Evolutionary conservation across 2,113 vertebrate species (phyloP).

Genomic region (Parotia lawesii): DNA sequence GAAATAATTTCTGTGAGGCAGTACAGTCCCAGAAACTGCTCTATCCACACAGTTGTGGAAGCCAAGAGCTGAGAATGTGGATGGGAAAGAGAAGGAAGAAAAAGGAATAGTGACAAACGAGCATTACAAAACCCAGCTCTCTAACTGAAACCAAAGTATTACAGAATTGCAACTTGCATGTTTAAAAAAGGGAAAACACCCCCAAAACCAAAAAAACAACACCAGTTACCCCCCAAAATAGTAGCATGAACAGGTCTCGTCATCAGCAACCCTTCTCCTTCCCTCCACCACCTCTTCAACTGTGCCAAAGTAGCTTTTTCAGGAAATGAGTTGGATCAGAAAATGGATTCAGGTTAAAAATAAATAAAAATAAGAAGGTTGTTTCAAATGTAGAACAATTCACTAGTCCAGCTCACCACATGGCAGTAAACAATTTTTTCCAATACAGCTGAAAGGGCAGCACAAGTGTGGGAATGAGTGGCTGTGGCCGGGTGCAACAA

Average conservation of each 20-base stretch:
- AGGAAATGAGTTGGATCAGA: not conserved
- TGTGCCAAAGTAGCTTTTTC: not conserved
- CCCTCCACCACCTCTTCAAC: not conserved
- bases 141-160: not conserved
- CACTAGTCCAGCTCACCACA: not conserved
- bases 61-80: not conserved
- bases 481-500: not conserved
- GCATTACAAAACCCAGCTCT: not conserved
- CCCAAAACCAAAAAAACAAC: not conserved
- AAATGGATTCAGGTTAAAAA: not conserved
- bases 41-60: not conserved
- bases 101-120: not conserved
- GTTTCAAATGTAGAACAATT: not conserved
- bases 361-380: not conserved
- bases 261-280: not conserved
- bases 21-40: not conserved
- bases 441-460: not conserved
- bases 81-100: not conserved
- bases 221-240: not conserved
- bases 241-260: not conserved
- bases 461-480: fast-evolving
- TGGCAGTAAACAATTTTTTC: not conserved
- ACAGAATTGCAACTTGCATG: not conserved
- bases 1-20: not conserved
- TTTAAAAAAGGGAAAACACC: not conserved